Evolutionary conservation across 2,888 invertebrate species (phyloP).

Genomic region (Antitype chi): DNA sequence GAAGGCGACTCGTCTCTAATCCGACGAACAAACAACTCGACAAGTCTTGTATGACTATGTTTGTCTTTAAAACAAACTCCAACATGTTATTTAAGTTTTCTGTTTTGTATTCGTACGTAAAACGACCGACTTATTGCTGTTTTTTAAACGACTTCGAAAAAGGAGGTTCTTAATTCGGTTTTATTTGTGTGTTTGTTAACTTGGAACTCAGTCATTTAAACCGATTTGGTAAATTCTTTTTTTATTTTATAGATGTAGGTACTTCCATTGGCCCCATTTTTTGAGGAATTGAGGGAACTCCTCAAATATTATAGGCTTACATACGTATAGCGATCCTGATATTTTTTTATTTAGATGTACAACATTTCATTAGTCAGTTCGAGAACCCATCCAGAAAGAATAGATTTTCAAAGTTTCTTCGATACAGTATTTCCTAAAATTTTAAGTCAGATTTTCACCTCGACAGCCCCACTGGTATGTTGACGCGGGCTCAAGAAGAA

Average conservation of each 20-base stretch:
- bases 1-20: constrained; percentile 80
- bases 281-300: no score
- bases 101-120: constrained; percentile 67
- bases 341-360: no score
- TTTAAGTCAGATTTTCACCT: constrained; percentile 89
- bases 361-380: no score
- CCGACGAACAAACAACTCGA: constrained; percentile 74
- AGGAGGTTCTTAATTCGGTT: no score
- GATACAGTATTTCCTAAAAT: not conserved
- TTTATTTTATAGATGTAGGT: no score
- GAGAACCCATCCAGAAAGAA: not conserved
- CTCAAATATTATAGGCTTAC: no score
- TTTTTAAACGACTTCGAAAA: constrained; percentile 12
- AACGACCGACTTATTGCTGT: constrained; percentile 23
- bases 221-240: no score
- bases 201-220: no score
- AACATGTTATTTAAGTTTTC: constrained; percentile 85
- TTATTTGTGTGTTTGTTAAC: no score
- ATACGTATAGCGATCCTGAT: no score
- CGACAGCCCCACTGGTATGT: constrained; percentile 96
- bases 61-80: constrained; percentile 78
- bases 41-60: constrained; percentile 47
- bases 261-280: no score
- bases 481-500: constrained; percentile 99
- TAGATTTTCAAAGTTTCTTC: not conserved